Evolutionary conservation across 2,113 vertebrate species (phyloP), one percentile per base, ranked within the genome.

Genomic region (Microtus pennsylvanicus): DNA sequence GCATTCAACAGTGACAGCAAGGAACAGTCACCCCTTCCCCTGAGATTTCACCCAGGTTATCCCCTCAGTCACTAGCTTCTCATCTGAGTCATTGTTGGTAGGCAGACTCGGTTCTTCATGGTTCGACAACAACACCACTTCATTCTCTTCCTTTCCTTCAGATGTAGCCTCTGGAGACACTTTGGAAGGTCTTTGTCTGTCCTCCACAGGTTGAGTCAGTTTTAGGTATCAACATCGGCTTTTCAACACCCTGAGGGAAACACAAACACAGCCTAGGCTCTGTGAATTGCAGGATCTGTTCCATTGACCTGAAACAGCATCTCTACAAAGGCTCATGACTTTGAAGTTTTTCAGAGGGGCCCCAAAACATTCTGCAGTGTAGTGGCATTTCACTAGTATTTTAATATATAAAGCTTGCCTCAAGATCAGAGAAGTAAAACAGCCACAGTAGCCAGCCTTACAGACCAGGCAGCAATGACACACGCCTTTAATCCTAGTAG

Each of bases 271-370:
- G 69, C 35, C 33, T 70, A 3, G 33, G 69, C 35, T n/a, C 69
- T 0, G 7, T 0, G 17, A 72, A 72, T 72, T n/a, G 16, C 0
- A 0, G 16, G 3, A n/a, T 72, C 69, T n/a, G 17, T 72, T 72
- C 35, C 69, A n/a, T 19, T 72, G 69, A 72, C 69, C 35, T 72
- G 7, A n/a, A 35, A 72, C 17, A n/a, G 17, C 35, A n/a, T 72
- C 69, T n/a, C 33, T n/a, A 35, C 69, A 72, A 72, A 72, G 69
- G 69, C 19, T 19, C 69, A 21, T 72, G 70, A 72, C 69, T 7
- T 72, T 21, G 69, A 38, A 72, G 1, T 72, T 70, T n/a, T 72
- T n/a, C 70, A 72, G 35, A 72, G 70, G 35, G 70, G 7, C 35
- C 70, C 33, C 13, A n/a, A 72, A 72, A n/a, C 35, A 21, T 72